These are phyloP conservation scores for Parnassius smintheus DNA, from an alignment of 2,888 invertebrate species.

Conservation along the genomic window DNA sequence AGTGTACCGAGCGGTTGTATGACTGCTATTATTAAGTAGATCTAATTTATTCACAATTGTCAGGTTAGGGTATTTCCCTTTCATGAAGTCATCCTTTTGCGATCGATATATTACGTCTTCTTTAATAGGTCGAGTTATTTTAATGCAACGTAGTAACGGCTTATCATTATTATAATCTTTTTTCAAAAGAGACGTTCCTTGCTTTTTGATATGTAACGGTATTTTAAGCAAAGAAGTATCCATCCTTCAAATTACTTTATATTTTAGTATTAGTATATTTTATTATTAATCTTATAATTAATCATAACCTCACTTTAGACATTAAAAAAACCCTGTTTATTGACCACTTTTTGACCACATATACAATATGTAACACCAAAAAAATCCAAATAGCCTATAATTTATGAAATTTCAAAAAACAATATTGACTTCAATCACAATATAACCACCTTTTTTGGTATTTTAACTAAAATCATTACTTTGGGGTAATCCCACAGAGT, in stretches of 20 bases:
- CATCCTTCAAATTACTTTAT: conserved; percentile 5
- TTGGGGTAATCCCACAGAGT: too few species aligned
- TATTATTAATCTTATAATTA: too few species aligned
- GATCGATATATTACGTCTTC: conserved; percentile 52
- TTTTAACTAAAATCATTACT: too few species aligned
- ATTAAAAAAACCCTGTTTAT: too few species aligned
- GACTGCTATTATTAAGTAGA: conserved; percentile 41
- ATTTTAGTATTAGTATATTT: too few species aligned
- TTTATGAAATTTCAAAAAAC: too few species aligned
- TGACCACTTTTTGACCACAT: too few species aligned
- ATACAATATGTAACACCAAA: too few species aligned
- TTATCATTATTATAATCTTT: conserved; percentile 11
- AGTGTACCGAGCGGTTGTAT: conserved; percentile 50
- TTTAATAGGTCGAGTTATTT: conserved; percentile 29
- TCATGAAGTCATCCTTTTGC: conserved; percentile 46
- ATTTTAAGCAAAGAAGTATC: conserved; percentile 19
- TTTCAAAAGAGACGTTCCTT: conserved; percentile 27
- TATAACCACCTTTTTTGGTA: too few species aligned
- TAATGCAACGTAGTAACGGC: conserved; percentile 25
- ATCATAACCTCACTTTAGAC: too few species aligned
- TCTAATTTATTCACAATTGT: conserved; percentile 46
- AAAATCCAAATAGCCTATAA: too few species aligned
- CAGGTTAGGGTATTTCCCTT: conserved; percentile 46
- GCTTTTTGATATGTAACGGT: conserved; percentile 23
- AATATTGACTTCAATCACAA: too few species aligned